Conservation (phyloP, 37 sponge, comb jelly and placozoan species). For the Hormiphora californensis region DNA sequence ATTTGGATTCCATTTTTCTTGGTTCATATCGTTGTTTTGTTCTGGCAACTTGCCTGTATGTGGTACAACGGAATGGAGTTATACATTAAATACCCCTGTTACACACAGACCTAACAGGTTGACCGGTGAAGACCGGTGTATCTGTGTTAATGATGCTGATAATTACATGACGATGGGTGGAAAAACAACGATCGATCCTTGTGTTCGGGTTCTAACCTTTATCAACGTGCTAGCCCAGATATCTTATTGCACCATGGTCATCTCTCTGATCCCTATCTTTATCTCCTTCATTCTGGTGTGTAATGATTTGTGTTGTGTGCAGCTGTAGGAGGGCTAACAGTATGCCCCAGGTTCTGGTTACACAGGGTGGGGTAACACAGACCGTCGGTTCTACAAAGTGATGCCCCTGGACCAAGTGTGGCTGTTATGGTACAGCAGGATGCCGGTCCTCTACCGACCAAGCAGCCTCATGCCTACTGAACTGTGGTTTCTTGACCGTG, state of each 20-base stretch:
- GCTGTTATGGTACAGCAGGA: background rate
- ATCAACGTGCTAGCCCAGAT: background rate
- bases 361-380: background rate
- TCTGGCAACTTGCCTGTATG: background rate
- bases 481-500: background rate
- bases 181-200: background rate
- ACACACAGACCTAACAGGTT: background rate
- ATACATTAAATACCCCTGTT: slow-evolving; percentile 7
- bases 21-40: background rate
- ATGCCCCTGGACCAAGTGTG: background rate
- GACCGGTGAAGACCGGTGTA: background rate
- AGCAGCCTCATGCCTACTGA: background rate
- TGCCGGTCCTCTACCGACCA: background rate
- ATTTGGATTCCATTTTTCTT: slow-evolving; percentile 23
- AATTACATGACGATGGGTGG: background rate
- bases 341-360: background rate
- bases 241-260: background rate
- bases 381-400: too few species aligned
- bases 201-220: background rate
- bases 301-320: slow-evolving; percentile 44
- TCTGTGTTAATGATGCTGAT: background rate
- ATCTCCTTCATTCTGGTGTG: slow-evolving; percentile 15
- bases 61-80: background rate
- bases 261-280: background rate
- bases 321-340: background rate